These are phyloP conservation scores for Bombus consobrinus DNA, from an alignment of 1,140 invertebrate genomes.

Conservation along the genomic window DNA sequence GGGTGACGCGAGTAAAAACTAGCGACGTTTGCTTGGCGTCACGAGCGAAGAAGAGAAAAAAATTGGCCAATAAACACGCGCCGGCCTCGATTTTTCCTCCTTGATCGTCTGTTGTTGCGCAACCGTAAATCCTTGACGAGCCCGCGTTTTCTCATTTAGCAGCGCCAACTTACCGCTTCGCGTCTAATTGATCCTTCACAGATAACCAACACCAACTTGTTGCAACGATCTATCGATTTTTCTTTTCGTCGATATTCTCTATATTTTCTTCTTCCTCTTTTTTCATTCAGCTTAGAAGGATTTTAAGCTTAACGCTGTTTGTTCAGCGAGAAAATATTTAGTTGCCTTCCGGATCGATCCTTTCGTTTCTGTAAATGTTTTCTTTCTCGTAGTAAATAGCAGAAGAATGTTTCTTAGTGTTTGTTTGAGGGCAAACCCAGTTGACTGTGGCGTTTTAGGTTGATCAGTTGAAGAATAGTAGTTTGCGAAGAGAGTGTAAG, in stretches of 20 bases:
- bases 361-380: neutral
- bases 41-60: neutral
- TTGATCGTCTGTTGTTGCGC: constrained; percentile 35
- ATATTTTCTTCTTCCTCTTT: neutral
- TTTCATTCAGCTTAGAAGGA: neutral
- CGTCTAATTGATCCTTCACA: constrained; percentile 54
- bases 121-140: constrained; percentile 57
- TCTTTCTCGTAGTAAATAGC: neutral
- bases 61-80: constrained; percentile 36
- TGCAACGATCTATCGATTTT: constrained; percentile 34
- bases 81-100: constrained; percentile 54
- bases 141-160: constrained; percentile 56
- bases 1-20: neutral
- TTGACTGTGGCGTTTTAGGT: too few relatives aligned
- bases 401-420: neutral
- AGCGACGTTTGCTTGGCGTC: neutral
- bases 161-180: constrained; percentile 47
- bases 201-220: neutral
- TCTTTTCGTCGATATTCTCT: neutral
- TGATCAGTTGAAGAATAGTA: too few relatives aligned
- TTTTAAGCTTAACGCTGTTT: neutral
- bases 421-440: too few relatives aligned
- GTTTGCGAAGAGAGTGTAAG: neutral
- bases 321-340: neutral
- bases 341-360: neutral